These are phyloP conservation scores for Xiphophorus hellerii DNA, from an alignment of 2,113 vertebrate species.

Conservation along the genomic window DNA sequence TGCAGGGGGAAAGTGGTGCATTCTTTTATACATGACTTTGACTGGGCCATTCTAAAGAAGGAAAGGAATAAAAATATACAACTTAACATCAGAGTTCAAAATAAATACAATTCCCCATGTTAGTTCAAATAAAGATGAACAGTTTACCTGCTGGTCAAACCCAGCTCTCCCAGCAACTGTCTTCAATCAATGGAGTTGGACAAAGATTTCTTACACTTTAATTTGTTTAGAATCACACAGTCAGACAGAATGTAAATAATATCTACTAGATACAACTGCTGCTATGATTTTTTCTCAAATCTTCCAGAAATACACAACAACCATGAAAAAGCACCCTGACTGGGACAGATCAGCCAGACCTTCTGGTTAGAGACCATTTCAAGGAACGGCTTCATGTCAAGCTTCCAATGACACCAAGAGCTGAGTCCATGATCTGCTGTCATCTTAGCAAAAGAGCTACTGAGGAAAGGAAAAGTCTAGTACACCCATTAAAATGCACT, in stretches of 20 bases:
- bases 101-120: no score
- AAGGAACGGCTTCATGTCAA: constrained; percentile 90
- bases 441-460: not conserved
- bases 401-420: constrained; percentile 72
- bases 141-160: not conserved
- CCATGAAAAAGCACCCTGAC: constrained; percentile 54
- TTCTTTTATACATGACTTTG: no score
- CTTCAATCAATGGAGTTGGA: constrained; percentile 51
- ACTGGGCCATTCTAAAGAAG: no score
- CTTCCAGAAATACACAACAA: not conserved
- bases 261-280: not conserved
- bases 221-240: not conserved
- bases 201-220: not conserved
- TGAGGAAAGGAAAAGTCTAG: not conserved
- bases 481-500: not conserved
- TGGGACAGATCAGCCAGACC: constrained; percentile 88
- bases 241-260: not conserved
- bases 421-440: not conserved
- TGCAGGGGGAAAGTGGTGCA: no score
- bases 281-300: not conserved
- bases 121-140: not conserved
- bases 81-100: no score
- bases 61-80: no score
- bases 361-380: constrained; percentile 85
- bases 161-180: no score